Conservation (phyloP, 2,113 vertebrate species). For the Tympanuchus pallidicinctus region DNA sequence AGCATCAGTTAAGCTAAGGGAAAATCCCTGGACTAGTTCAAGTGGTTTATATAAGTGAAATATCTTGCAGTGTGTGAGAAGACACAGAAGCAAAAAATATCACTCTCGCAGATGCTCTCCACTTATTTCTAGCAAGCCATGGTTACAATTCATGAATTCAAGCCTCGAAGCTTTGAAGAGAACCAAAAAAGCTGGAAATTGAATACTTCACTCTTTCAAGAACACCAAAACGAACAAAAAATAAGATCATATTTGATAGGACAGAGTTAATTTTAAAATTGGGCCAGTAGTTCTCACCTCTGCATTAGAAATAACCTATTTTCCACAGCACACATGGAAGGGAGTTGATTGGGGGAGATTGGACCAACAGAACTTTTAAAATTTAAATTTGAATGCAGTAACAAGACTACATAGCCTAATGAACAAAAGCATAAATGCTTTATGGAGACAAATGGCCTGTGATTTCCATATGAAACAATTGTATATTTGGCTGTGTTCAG, state of each 20-base stretch:
- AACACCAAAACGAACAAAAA: rapidly evolving
- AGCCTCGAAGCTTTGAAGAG: neutral
- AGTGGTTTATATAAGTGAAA: neutral
- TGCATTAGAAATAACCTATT: neutral
- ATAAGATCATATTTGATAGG: neutral
- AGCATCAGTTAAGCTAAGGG: neutral
- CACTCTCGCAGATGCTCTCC: neutral
- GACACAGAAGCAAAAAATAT: neutral
- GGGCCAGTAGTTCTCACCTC: neutral
- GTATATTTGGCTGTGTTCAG: neutral
- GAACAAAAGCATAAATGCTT: neutral
- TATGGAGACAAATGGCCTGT: neutral
- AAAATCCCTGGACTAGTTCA: neutral
- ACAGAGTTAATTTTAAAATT: neutral
- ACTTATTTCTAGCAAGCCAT: neutral
- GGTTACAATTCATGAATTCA: neutral
- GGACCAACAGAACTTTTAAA: neutral
- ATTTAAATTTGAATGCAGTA: neutral
- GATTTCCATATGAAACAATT: neutral
- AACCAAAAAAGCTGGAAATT: neutral
- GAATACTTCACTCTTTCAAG: neutral
- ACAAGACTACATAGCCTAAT: neutral
- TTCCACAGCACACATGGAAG: neutral
- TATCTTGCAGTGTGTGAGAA: neutral
- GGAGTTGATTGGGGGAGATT: neutral